Conservation (phyloP, 1,140 invertebrate species). For the Oryzaephilus surinamensis region DNA sequence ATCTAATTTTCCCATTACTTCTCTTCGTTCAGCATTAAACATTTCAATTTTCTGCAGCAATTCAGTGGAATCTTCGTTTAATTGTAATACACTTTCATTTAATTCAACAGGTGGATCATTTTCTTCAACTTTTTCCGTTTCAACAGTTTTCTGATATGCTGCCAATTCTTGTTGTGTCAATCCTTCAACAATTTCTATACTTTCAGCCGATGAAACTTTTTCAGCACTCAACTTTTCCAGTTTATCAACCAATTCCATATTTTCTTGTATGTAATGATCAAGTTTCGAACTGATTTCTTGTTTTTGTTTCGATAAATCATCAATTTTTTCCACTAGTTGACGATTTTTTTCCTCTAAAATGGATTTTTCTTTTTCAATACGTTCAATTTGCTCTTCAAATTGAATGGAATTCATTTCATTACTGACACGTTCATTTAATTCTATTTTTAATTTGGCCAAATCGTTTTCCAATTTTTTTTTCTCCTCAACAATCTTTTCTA, state of each 20-base stretch:
- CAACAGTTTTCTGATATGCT: slow-evolving; percentile 30
- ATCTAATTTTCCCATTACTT: slow-evolving; percentile 58
- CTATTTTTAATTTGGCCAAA: slow-evolving; percentile 21
- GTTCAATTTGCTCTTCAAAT: slow-evolving; percentile 56
- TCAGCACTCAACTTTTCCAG: slow-evolving; percentile 53
- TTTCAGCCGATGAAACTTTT: slow-evolving; percentile 55
- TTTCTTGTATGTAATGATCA: slow-evolving; percentile 52
- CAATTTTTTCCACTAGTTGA: slow-evolving; percentile 43
- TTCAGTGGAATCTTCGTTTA: slow-evolving; percentile 47
- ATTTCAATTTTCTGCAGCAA: slow-evolving; percentile 55
- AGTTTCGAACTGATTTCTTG: slow-evolving; percentile 45
- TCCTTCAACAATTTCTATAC: slow-evolving; percentile 56
- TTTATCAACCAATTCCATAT: slow-evolving; percentile 54
- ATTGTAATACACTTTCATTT: slow-evolving; percentile 43
- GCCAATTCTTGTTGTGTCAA: slow-evolving; percentile 46
- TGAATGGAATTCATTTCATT: slow-evolving; percentile 62
- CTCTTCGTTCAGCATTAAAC: slow-evolving; percentile 50
- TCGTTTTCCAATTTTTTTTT: slow-evolving; percentile 17
- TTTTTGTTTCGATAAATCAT: slow-evolving; percentile 47
- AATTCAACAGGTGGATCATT: slow-evolving; percentile 24
- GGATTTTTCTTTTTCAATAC: slow-evolving; percentile 39
- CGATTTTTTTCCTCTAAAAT: slow-evolving; percentile 38
- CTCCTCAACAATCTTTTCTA: slow-evolving; percentile 17
- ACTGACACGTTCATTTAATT: slow-evolving; percentile 45
- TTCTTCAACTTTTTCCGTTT: slow-evolving; percentile 21